phyloP scores from a whole-genome alignment of 1,140 invertebrate genomes.

The Sminthurides bifidus region DNA sequence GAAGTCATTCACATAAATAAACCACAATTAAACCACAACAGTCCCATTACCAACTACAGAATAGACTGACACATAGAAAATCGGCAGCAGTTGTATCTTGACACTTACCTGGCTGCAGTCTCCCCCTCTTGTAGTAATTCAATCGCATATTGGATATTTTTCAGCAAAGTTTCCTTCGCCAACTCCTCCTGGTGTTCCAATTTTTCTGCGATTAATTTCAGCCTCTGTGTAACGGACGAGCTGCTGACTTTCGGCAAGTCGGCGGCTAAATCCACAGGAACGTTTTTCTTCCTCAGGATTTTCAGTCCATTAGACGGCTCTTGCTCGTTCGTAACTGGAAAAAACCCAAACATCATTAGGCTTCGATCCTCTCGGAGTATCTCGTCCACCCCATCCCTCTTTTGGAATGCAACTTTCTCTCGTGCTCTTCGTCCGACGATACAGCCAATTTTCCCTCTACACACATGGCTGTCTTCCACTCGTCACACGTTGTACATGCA shows the following conservation, averaged over 20 bases:
- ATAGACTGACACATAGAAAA: background rate
- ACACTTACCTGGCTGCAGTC: slow-evolving; percentile 20
- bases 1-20: no score
- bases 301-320: slow-evolving; percentile 31
- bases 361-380: no score
- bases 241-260: slow-evolving; percentile 18
- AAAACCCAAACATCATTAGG: no score
- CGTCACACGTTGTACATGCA: no score
- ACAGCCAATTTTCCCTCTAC: no score
- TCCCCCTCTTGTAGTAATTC: slow-evolving; percentile 26
- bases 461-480: no score
- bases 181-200: slow-evolving; percentile 22
- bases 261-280: slow-evolving; percentile 21
- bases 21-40: no score
- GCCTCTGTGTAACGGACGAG: slow-evolving; percentile 21
- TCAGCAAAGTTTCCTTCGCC: slow-evolving; percentile 19
- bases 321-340: slow-evolving; percentile 26
- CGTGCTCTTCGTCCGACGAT: no score
- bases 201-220: slow-evolving; percentile 28
- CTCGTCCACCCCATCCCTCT: no score
- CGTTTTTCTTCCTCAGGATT: slow-evolving; percentile 27
- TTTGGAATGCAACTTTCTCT: no score
- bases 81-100: background rate
- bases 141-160: slow-evolving; percentile 31
- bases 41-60: no score